Percentiles rank a stretch among this genome's conserved stretches.
Conservation (phyloP, 2,888 invertebrate species). For the Diaprepes abbreviatus region DNA sequence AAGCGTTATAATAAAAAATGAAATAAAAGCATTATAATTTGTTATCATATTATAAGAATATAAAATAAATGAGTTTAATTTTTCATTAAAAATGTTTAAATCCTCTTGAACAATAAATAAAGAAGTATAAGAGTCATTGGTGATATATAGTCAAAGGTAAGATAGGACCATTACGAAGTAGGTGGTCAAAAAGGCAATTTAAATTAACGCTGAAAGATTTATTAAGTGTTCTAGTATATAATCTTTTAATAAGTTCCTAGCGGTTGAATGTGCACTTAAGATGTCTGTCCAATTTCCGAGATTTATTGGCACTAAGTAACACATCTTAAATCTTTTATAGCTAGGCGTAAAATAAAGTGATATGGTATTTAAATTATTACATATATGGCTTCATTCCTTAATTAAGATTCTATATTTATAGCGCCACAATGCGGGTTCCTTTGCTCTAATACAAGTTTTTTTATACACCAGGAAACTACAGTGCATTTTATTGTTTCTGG, state of each 20-base stretch:
- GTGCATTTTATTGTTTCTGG: no score
- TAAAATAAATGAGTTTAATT: constrained; percentile 1
- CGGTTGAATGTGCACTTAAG: constrained; percentile 37
- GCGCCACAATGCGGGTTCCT: background rate
- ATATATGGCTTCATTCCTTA: background rate
- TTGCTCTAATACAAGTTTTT: no score
- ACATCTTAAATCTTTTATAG: constrained; percentile 27
- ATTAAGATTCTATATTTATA: constrained; percentile 1
- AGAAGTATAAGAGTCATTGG: background rate
- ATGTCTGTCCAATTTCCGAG: constrained; percentile 31
- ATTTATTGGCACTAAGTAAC: constrained; percentile 38
- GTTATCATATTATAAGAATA: no score
- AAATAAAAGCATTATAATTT: no score
- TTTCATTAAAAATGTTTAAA: background rate
- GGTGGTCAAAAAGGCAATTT: constrained; percentile 45
- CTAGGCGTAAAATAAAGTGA: constrained; percentile 9
- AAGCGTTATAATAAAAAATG: no score
- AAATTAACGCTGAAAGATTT: constrained; percentile 44
- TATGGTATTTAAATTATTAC: constrained; percentile 17
- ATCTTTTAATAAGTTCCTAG: constrained; percentile 43
- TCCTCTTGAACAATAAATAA: background rate
- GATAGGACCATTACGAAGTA: constrained; percentile 33
- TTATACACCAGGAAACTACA: no score
- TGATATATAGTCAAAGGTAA: constrained; percentile 31
- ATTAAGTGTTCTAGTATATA: constrained; percentile 42